A percentile compares a stretch with the other conserved stretches of the same genome.
These are phyloP conservation scores for Egretta garzetta DNA, from an alignment of 2,113 vertebrate species.

Conservation along the genomic window DNA sequence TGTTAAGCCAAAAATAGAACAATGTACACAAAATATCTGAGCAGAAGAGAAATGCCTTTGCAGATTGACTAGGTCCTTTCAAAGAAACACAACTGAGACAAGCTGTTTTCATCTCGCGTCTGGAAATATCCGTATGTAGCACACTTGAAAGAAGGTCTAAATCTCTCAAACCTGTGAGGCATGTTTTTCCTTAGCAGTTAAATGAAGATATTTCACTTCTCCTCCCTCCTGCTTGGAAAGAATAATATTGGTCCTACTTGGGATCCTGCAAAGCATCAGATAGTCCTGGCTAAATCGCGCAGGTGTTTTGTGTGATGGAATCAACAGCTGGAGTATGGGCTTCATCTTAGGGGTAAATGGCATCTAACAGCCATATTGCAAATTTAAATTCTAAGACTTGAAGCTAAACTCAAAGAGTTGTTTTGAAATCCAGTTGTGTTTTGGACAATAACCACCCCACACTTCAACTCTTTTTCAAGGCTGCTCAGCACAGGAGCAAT, in stretches of 20 bases:
- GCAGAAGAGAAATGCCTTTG: constrained; percentile 7
- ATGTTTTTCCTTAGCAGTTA: constrained; percentile 17
- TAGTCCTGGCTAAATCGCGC: not conserved
- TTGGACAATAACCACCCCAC: not conserved
- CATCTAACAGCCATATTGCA: not conserved
- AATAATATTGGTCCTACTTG: not conserved
- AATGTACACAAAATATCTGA: not conserved
- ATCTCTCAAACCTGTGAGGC: not conserved
- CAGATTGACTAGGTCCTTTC: constrained; percentile 1
- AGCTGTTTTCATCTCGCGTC: constrained; percentile 20
- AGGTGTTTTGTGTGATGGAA: not conserved
- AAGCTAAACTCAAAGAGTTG: not conserved
- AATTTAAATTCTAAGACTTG: constrained; percentile 11
- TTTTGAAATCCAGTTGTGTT: not conserved
- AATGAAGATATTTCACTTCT: constrained; percentile 36
- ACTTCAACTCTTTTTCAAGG: not conserved
- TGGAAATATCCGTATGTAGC: not conserved
- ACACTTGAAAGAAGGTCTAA: constrained; percentile 3
- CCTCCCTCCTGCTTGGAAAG: not conserved
- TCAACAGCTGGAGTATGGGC: constrained; percentile 6
- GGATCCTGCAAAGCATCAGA: not conserved
- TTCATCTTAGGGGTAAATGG: constrained; percentile 32
- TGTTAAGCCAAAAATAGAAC: not conserved
- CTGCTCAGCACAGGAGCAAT: not conserved
- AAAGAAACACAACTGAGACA: constrained; percentile 10